A percentile compares a stretch with the other conserved stretches of the same genome.
Evolutionary conservation across 1,140 invertebrate genomes (phyloP).

Genomic region (Drosophila pseudoobscura): DNA sequence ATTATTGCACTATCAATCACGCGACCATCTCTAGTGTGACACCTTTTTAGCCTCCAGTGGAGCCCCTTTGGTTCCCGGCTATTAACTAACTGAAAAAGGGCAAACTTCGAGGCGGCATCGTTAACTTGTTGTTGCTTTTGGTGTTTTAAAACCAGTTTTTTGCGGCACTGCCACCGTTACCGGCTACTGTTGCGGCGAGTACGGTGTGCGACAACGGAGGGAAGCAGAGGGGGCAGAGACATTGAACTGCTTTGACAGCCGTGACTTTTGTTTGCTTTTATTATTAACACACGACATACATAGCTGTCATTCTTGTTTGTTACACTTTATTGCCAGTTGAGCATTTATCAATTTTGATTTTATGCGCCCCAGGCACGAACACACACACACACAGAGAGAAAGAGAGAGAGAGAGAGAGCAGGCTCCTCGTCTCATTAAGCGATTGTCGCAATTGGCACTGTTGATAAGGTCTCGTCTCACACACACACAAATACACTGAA

Average conservation of each 20-base stretch:
- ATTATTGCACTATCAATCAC: conserved; percentile 26
- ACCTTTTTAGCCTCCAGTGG: conserved; percentile 34
- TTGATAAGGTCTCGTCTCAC: conserved; percentile 60
- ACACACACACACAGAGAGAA: neutral
- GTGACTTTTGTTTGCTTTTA: conserved; percentile 73
- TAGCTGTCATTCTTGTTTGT: conserved; percentile 28
- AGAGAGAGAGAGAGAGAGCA: conserved; percentile 26
- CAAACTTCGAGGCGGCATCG: conserved; percentile 52
- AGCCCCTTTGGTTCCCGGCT: conserved; percentile 28
- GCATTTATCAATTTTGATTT: conserved; percentile 72
- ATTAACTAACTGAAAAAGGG: conserved; percentile 62
- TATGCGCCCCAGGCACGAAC: conserved; percentile 32
- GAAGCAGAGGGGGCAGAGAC: conserved; percentile 41
- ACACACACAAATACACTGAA: conserved; percentile 47
- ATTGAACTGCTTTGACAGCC: conserved; percentile 72
- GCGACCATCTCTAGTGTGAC: conserved; percentile 36
- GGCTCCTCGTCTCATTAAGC: conserved; percentile 47
- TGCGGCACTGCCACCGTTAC: conserved; percentile 68
- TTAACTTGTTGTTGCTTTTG: conserved; percentile 34
- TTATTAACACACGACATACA: conserved; percentile 57
- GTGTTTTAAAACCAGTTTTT: conserved; percentile 63
- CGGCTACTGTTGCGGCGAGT: conserved; percentile 53
- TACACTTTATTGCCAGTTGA: conserved; percentile 56
- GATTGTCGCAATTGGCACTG: conserved; percentile 62
- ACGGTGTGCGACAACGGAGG: conserved; percentile 1